Base-by-base conservation (phyloP, 2,888 invertebrate genomes). In the Bruchidius siliquastri region DNA sequence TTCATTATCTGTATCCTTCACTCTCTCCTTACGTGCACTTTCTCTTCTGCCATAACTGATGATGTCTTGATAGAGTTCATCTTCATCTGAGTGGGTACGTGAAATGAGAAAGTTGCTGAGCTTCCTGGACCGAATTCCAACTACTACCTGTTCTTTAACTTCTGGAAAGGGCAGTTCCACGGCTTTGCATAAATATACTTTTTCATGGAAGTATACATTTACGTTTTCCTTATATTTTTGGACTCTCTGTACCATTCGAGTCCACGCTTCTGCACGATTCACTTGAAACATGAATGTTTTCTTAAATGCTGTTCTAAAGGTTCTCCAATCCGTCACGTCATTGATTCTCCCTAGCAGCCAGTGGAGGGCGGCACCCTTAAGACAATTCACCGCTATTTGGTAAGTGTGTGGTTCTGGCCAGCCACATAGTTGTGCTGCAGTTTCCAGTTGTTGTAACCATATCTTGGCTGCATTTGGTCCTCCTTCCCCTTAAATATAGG, bases 391-490 rank as follows among this genome's bases (percentile, higher is more conserved):
- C 3, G 71, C 71, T 21, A 22, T 66, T n/a, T 71, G 49, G 49
- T 49, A 49, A 4, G 49, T 49, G 18, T 49, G 49, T 1, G 49
- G 49, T 18, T 70, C 22, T 13, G 70, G 21, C 70, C 22, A 70
- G 13, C 30, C 26, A 20, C 22, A 30, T 20, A 22, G 20, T 26
- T 70, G 22, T 1, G 70, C 22, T n/a, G 70, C 22, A 22, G 70
- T 70, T 20, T 70, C 26, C 22, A 70, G 6, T n/a, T 70, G 70
- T 21, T 70, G 70, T 70, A 70, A 26, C 22, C 70, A 70, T 30
- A 26, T 20, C 22, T 70, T 70, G 22, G 22, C 70, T 70, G 30
- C 70, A 26, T n/a, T 26, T n/a, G 70, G 70, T 4, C 70, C 70
- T 26, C 20, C 22, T 26, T 20, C 30, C n/a, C 70, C 70, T 70